A percentile compares a stretch with the other conserved stretches of the same genome.
phyloP scores from a whole-genome alignment of 1,140 invertebrate species.

The Phymastichus coffea region DNA sequence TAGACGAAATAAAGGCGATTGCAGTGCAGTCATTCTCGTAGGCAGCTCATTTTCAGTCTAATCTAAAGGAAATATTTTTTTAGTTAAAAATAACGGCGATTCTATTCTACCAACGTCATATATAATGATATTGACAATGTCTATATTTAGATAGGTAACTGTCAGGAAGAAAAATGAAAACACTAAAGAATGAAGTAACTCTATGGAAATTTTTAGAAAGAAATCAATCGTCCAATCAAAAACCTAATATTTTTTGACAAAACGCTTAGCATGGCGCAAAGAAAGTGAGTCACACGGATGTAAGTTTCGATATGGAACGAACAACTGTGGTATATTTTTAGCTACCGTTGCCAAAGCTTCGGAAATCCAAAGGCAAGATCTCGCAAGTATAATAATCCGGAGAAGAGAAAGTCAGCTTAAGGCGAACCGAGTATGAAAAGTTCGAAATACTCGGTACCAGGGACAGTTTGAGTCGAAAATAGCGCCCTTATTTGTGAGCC shows the following conservation, averaged over 20 bases:
- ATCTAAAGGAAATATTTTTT: too few relatives aligned
- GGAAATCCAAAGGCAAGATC: neutral
- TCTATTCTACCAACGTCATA: too few relatives aligned
- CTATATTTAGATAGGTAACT: too few relatives aligned
- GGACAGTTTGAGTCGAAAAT: neutral
- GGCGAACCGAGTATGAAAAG: neutral
- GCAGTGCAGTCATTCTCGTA: too few relatives aligned
- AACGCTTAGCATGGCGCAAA: neutral
- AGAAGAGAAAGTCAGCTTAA: conserved; percentile 7
- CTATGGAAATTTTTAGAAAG: neutral
- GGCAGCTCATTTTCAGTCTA: too few relatives aligned
- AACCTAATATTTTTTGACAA: neutral
- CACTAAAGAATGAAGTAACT: neutral
- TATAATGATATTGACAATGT: too few relatives aligned
- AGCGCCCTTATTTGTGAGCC: neutral
- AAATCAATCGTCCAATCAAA: conserved; percentile 2
- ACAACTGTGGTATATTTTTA: conserved; percentile 7
- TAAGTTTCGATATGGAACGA: neutral
- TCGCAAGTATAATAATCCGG: conserved; percentile 4
- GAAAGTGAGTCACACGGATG: neutral
- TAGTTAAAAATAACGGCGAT: too few relatives aligned
- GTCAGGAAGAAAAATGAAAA: neutral
- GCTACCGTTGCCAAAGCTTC: neutral
- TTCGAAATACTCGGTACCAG: too few relatives aligned
- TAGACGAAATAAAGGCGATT: too few relatives aligned